phyloP scores from a whole-genome alignment of 2,888 invertebrate genomes.

The Caenorhabditis plicata region DNA sequence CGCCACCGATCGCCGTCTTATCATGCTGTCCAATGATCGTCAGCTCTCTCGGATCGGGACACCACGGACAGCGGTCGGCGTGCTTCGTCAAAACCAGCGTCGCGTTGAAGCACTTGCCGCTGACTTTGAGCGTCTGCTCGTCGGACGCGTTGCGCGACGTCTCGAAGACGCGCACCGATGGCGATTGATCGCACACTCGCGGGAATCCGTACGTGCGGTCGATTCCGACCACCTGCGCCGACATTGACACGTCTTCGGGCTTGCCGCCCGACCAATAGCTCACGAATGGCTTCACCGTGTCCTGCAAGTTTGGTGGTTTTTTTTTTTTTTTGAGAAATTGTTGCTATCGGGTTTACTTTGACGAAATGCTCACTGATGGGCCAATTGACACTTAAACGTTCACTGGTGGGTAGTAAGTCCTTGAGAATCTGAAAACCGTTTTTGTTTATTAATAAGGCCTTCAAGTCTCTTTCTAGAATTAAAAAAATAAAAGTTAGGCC shows the following conservation, averaged over 20 bases:
- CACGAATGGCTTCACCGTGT: constrained; percentile 50
- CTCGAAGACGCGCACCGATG: constrained; percentile 38
- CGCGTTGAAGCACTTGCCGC: constrained; percentile 61
- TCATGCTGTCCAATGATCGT: constrained; percentile 47
- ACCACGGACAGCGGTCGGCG: constrained; percentile 59
- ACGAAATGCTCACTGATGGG: constrained; percentile 49
- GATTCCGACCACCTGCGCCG: constrained; percentile 53
- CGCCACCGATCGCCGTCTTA: constrained; percentile 7
- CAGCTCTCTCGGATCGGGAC: constrained; percentile 57
- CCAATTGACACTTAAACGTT: constrained; percentile 45
- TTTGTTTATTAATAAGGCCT: background rate
- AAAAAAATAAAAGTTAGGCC: background rate
- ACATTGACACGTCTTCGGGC: constrained; percentile 44
- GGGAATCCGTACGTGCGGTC: constrained; percentile 60
- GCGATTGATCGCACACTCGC: constrained; percentile 57
- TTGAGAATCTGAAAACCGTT: constrained; percentile 30
- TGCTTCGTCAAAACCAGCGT: constrained; percentile 56
- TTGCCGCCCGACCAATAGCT: constrained; percentile 23
- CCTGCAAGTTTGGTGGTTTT: constrained; percentile 43
- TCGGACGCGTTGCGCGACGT: background rate
- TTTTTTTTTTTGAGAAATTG: too few relatives aligned
- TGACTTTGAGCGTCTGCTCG: constrained; percentile 30
- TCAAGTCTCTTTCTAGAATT: background rate
- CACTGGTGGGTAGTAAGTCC: constrained; percentile 41
- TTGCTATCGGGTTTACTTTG: constrained; percentile 37